These are phyloP conservation scores for Neoitamus cyanurus DNA, from an alignment of 2,888 invertebrate genomes.

Conservation along the genomic window DNA sequence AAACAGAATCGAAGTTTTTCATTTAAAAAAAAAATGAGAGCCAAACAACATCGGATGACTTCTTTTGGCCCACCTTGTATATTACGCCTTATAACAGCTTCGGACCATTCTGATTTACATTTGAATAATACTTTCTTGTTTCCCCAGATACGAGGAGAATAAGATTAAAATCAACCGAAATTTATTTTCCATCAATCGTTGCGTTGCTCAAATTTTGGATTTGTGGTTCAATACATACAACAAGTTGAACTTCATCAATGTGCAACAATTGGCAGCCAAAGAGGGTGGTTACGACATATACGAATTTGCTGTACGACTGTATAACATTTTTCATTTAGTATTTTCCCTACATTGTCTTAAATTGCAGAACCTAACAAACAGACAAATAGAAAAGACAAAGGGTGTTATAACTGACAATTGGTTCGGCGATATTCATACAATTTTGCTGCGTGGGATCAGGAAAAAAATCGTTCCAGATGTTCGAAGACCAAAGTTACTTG, in stretches of 20 bases:
- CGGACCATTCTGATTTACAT: neutral
- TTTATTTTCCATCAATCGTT: conserved; percentile 82
- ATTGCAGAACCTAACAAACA: conserved; percentile 63
- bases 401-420: conserved; percentile 72
- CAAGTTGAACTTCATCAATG: conserved; percentile 63
- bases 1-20: no score
- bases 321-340: neutral
- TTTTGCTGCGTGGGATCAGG: conserved; percentile 71
- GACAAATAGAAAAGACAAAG: conserved; percentile 76
- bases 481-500: conserved; percentile 73
- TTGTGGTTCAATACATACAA: conserved; percentile 85
- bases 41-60: no score
- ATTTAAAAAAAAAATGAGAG: no score
- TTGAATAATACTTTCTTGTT: neutral
- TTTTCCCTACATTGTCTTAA: neutral
- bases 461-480: conserved; percentile 76
- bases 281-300: conserved; percentile 63
- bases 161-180: conserved; percentile 70
- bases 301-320: conserved; percentile 60
- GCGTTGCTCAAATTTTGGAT: conserved; percentile 81
- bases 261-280: conserved; percentile 62
- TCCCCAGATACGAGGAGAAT: conserved; percentile 65
- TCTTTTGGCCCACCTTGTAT: no score
- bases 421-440: conserved; percentile 63
- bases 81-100: no score